Conservation (phyloP, 2,888 invertebrate species). For the Ophion ellenae region DNA sequence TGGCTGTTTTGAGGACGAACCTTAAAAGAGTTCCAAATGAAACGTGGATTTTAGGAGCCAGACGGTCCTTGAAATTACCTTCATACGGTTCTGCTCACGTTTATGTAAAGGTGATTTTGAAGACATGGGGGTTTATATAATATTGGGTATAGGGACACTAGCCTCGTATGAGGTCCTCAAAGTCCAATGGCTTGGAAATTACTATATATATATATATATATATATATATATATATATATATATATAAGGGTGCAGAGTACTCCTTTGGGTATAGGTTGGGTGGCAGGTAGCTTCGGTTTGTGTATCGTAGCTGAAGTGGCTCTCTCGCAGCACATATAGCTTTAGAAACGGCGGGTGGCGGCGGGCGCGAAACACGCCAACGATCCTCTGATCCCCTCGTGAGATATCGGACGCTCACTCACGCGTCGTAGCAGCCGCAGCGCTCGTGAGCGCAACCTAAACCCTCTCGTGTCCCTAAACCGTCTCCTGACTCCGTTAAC, state of each 20-base stretch:
- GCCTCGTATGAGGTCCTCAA: neutral
- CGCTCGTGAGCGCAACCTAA: constrained; percentile 58
- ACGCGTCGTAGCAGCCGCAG: constrained; percentile 75
- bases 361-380: constrained; percentile 82
- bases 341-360: constrained; percentile 75
- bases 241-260: constrained; percentile 34
- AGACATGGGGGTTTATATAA: too few relatives aligned
- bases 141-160: too few relatives aligned
- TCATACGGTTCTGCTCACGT: too few relatives aligned
- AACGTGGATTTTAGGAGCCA: too few relatives aligned
- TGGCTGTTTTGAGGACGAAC: too few relatives aligned
- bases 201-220: constrained; percentile 14
- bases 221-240: neutral
- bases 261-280: constrained; percentile 51
- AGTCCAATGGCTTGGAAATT: too few relatives aligned
- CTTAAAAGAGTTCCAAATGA: too few relatives aligned
- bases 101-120: too few relatives aligned
- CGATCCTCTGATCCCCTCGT: constrained; percentile 83
- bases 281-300: constrained; percentile 60
- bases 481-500: constrained; percentile 41
- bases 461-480: constrained; percentile 49
- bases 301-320: constrained; percentile 60
- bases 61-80: too few relatives aligned
- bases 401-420: constrained; percentile 83
- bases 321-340: constrained; percentile 22